Base-by-base conservation (phyloP, 2,888 invertebrate genomes). In the Athrips mouffetella region DNA sequence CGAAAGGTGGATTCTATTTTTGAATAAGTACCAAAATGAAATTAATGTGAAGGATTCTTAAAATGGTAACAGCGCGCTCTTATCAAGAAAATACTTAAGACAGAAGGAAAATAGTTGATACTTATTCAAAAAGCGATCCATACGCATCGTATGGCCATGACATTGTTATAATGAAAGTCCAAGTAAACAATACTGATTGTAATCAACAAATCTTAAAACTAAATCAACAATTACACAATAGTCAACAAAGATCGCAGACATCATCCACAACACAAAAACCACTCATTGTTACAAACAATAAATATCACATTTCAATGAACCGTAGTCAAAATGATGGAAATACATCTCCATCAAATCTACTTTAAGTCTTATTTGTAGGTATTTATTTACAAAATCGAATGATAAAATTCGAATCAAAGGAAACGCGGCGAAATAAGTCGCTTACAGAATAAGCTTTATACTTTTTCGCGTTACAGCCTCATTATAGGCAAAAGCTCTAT, bases 211-310 rank as follows among this genome's bases (percentile, higher is more conserved):
- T 25, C 62, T 62, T 65, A 69, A 64, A 62, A 63, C 58, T 74
- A 72, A 74, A 74, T 72, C 69, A 82, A 81, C 80, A 85, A 81
- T 77, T 86, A 87, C 76, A 81, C 79, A 87, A 75, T 84, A 84
- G 69, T 83, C 87, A 88, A 88, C 87, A 88, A 85, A 68, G 68
- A 72, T 62, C 68, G 73, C 80, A 73, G 76, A 73, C 82, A 83
- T 78, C 76, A 81, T 66, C 70, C 74, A 70, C 64, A 67, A 61
- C 73, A 73, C 62, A 73, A 75, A 73, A 69, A 42, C 20, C 69
- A 67, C 65, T 67, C 62, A 62, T 70, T 67, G 67, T 67, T 63
- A 63, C 80, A 85, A 80, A 80, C 83, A 86, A 88, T 88, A 88
- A 88, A 88, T 88, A 88, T 87, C 87, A 88, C 87, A 87, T 67